Base-by-base conservation (phyloP, 2,888 invertebrate species). In the Rhodophaea formosa region DNA sequence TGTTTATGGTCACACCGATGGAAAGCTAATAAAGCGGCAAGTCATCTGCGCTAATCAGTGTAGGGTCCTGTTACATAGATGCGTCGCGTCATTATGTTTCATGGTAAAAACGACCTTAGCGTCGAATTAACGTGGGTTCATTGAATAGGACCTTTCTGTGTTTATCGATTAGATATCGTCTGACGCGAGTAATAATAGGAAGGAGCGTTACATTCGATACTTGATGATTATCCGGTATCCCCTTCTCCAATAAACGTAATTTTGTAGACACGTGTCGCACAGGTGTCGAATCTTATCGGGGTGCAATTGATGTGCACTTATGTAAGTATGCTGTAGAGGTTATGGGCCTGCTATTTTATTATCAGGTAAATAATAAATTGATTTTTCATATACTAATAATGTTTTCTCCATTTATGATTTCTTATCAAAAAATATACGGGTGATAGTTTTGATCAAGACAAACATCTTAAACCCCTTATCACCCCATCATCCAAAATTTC, bases 11-110 rank as follows among this genome's bases (percentile, higher is more conserved):
- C 67, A 69, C 67, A 60, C 58, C 69, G 60, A 73, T 68, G 70
- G 70, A 69, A 71, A 71, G 64, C 71, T 70, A 73, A 72, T 79
- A 79, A 79, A 80, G 71, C 67, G 70, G 73, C 83, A 79, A 86
- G 86, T 87, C 87, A 87, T 85, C 77, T 77, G 76, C 71, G 75
- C 72, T 86, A 85, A 87, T 82, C 76, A 77, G 67, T 62, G 58
- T 53, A 67, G 74, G 70, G 71, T 84, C 79, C 77, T 76, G 77
- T 85, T 84, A 81, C 80, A 73, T 70, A 61, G 70, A 60, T 63
- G 62, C 66, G 64, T 70, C 63, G 59, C 62, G 66, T 70, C 74
- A 75, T 70, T 70, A 67, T 69, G 61, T 64, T 67, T 64, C 66
- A 66, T 60, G 62, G 66, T 65, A 74, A 54, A 55, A 56, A 59